A percentile compares a stretch with the other conserved stretches of the same genome.
These are phyloP conservation scores for Melanotus villosus DNA, from an alignment of 2,888 invertebrate species.

Conservation along the genomic window DNA sequence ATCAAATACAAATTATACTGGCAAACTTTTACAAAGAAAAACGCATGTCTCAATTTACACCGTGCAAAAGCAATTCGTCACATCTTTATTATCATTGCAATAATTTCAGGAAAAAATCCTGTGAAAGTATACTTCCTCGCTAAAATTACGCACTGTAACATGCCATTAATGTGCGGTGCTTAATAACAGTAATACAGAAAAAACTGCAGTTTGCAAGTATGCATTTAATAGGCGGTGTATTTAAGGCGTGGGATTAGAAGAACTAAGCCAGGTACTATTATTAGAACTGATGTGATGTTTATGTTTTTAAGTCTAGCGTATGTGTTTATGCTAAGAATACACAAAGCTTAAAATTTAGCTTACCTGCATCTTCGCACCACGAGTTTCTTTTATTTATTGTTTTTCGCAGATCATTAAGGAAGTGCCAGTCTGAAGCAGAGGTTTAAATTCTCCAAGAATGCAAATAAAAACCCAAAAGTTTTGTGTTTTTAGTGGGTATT, in stretches of 20 bases:
- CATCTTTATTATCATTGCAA: neutral
- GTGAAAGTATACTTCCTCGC: neutral
- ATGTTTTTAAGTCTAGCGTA: constrained; percentile 14
- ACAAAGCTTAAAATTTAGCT: neutral
- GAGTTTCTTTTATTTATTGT: too few relatives aligned
- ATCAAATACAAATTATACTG: neutral
- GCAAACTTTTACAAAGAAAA: neutral
- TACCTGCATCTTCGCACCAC: neutral
- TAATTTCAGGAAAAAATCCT: neutral
- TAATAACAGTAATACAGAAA: neutral
- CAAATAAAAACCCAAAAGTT: too few relatives aligned
- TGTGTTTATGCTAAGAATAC: constrained; percentile 23
- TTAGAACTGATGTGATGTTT: constrained; percentile 39
- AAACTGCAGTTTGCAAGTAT: neutral
- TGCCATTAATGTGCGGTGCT: neutral
- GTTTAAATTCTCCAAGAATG: neutral
- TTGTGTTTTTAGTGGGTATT: too few relatives aligned
- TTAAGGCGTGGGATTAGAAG: neutral
- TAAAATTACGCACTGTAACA: neutral
- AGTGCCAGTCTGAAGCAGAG: neutral
- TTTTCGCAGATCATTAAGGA: too few relatives aligned
- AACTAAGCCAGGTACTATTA: constrained; percentile 23
- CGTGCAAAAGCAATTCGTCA: neutral
- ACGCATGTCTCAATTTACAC: neutral
- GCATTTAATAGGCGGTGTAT: neutral